Evolutionary conservation across 2,797 vertebrate species (phyloP).

Genomic region (Gambusia yucatana): DNA sequence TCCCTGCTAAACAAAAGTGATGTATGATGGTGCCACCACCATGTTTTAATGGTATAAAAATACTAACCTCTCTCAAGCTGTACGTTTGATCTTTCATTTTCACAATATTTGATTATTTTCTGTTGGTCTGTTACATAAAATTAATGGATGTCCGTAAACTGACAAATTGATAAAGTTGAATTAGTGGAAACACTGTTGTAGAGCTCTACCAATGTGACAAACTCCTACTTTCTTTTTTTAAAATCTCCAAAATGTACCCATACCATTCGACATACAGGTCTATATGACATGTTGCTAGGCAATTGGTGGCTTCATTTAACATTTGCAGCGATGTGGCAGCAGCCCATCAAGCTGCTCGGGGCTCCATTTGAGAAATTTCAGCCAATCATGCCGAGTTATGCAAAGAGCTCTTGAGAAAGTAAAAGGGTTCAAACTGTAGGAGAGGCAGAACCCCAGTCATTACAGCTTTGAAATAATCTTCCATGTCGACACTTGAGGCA

Average conservation of each 20-base stretch:
- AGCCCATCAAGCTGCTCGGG: conserved; percentile 31
- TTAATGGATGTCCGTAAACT: neutral
- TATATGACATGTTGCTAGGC: conserved; percentile 60
- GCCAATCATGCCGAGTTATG: conserved; percentile 72
- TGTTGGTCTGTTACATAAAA: neutral
- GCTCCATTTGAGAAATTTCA: conserved; percentile 65
- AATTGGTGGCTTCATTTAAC: conserved; percentile 69
- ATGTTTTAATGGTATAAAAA: neutral
- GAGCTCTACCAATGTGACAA: neutral
- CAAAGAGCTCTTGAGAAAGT: conserved; percentile 63
- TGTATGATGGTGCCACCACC: neutral
- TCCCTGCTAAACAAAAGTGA: neutral
- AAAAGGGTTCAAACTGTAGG: conserved; percentile 37
- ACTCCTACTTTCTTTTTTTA: neutral
- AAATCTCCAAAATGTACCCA: neutral
- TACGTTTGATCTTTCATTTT: neutral
- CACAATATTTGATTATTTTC: neutral
- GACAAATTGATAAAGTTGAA: neutral
- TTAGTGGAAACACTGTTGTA: neutral
- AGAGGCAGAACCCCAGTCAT: conserved; percentile 49
- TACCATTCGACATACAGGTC: conserved; percentile 48
- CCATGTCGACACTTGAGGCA: conserved; percentile 44
- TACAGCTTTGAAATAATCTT: conserved; percentile 53
- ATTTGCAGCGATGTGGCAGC: conserved; percentile 39
- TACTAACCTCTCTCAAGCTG: neutral